Evolutionary conservation across 2,888 invertebrate species (phyloP).

Genomic region (Trachelus tabidus): DNA sequence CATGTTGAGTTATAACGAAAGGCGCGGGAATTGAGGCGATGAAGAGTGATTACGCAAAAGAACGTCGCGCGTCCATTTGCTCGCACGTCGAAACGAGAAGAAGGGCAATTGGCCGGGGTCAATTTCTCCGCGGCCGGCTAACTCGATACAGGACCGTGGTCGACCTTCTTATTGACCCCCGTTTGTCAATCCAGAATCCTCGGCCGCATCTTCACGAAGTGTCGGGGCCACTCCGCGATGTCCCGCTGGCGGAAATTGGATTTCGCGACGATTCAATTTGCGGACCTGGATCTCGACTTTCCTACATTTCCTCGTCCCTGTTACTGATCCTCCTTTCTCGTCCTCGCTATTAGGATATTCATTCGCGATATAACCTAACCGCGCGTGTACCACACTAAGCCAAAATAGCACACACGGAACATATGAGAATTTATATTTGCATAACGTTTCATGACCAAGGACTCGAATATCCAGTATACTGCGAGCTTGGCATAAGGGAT

Average conservation of each 20-base stretch:
- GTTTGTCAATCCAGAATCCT: slow-evolving; percentile 29
- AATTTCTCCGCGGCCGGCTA: slow-evolving; percentile 47
- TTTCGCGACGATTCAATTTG: background rate
- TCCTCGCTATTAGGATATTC: background rate
- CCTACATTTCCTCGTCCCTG: background rate
- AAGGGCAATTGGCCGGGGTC: slow-evolving; percentile 41
- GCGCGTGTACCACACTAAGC: background rate
- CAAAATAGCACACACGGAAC: background rate
- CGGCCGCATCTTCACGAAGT: background rate
- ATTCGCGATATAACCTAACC: background rate
- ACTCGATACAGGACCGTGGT: slow-evolving; percentile 32
- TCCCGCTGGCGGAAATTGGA: background rate
- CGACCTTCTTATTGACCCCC: slow-evolving; percentile 38
- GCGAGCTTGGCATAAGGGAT: background rate
- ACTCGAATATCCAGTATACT: background rate
- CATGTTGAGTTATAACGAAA: background rate
- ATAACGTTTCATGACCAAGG: background rate
- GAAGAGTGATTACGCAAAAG: background rate
- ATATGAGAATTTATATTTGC: background rate
- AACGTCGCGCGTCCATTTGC: background rate
- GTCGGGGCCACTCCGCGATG: background rate
- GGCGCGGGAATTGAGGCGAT: background rate
- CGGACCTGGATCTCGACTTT: background rate
- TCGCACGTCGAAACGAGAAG: background rate
- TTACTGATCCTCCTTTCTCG: background rate